phyloP scores from a whole-genome alignment of 2,888 invertebrate species.

The Calameuta idolon region DNA sequence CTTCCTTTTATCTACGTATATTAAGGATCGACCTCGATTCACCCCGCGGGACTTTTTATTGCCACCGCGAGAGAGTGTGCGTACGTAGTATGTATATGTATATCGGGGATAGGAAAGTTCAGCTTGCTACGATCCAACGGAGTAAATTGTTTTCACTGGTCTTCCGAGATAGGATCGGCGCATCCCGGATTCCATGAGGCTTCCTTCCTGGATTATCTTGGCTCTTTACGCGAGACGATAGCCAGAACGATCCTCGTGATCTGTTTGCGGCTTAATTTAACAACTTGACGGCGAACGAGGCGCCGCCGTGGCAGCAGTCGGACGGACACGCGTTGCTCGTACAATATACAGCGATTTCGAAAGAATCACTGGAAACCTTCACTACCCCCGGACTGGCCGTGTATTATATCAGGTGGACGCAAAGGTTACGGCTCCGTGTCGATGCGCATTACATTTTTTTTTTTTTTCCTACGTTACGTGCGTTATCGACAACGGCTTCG shows the following conservation, averaged over 20 bases:
- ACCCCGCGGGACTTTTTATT: conserved; percentile 25
- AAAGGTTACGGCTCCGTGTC: not conserved
- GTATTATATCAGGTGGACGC: not conserved
- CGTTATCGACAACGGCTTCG: not conserved
- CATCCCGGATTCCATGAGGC: not conserved
- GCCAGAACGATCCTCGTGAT: not conserved
- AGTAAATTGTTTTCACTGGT: conserved; percentile 21
- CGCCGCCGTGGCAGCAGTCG: not conserved
- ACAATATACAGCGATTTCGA: not conserved
- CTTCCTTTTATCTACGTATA: not conserved
- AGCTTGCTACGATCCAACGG: conserved; percentile 18
- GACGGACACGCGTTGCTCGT: not conserved
- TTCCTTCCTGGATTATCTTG: not conserved
- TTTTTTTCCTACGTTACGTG: not conserved
- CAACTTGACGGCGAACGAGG: not conserved
- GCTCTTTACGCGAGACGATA: not conserved
- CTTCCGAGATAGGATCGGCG: not conserved
- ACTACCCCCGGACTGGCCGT: not conserved
- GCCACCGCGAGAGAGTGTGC: conserved; percentile 15
- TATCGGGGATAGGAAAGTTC: not conserved
- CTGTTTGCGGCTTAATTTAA: not conserved
- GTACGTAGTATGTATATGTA: not conserved
- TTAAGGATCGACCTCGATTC: conserved; percentile 28
- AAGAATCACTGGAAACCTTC: not conserved
- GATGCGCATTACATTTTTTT: not conserved